A percentile compares a stretch with the other conserved stretches of the same genome.
phyloP scores from a whole-genome alignment of 2,113 vertebrate species.

The Triplophysa dalaica region DNA sequence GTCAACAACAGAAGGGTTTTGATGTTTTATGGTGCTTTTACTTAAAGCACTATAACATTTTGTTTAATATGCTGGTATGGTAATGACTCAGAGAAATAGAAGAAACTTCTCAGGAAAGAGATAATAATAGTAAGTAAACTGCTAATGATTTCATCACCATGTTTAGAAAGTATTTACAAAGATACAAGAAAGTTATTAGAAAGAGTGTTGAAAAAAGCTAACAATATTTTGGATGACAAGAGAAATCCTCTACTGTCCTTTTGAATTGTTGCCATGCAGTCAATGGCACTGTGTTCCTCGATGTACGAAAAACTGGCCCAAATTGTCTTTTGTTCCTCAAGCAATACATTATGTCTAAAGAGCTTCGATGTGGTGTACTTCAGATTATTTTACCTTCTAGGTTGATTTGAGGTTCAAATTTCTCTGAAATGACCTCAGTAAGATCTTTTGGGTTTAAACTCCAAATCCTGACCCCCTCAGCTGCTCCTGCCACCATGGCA shows the following conservation, averaged over 20 bases:
- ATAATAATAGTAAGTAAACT: not conserved
- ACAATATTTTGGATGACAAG: not conserved
- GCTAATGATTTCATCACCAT: not conserved
- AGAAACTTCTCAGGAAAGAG: not conserved
- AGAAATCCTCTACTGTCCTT: not conserved
- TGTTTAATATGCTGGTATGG: not conserved
- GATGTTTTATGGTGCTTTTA: slow-evolving; percentile 31
- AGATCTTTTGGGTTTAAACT: slow-evolving; percentile 80
- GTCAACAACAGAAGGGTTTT: slow-evolving; percentile 10
- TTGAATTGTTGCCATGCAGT: not conserved
- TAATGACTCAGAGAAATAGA: not conserved
- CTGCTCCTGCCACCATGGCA: slow-evolving; percentile 95
- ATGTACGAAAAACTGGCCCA: not conserved
- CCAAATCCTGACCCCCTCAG: slow-evolving; percentile 92
- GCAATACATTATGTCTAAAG: no score
- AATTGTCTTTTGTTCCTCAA: not conserved
- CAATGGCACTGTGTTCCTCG: not conserved
- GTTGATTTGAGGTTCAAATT: slow-evolving; percentile 90
- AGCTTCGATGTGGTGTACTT: no score
- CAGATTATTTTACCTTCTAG: slow-evolving; percentile 78
- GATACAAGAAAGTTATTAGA: no score
- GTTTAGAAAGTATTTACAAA: not conserved
- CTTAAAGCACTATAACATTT: not conserved
- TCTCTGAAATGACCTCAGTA: slow-evolving; percentile 81
- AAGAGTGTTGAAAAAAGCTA: not conserved